Conservation (phyloP, 2,888 invertebrate genomes). For the Parelbella ahira region DNA sequence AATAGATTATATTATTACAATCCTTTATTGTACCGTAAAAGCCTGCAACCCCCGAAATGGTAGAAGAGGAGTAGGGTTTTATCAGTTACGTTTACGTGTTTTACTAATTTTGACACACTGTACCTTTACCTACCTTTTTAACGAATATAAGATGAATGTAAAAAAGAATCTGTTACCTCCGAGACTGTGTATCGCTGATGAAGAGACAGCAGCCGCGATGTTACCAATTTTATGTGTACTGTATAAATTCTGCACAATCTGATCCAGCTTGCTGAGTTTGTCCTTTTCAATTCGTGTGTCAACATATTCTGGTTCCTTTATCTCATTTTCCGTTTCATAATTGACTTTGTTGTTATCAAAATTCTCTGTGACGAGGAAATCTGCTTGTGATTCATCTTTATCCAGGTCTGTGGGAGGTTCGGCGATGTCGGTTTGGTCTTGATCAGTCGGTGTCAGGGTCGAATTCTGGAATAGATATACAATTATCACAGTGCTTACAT, state of each 20-base stretch:
- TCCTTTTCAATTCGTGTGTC: conserved; percentile 52
- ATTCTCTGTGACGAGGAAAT: conserved; percentile 4
- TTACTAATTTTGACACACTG: no score
- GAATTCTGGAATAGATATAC: conserved; percentile 66
- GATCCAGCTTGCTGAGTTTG: conserved; percentile 68
- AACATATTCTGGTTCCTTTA: conserved; percentile 24
- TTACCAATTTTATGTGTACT: conserved; percentile 66
- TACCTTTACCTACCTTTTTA: no score
- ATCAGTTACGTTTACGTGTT: no score
- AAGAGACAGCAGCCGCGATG: conserved; percentile 39
- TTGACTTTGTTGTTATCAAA: conserved; percentile 27
- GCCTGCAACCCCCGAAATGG: no score
- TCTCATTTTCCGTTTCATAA: conserved; percentile 35
- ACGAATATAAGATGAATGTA: no score
- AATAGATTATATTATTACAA: no score
- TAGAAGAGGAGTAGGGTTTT: no score
- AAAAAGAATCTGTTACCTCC: conserved; percentile 40
- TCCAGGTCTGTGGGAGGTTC: conserved; percentile 35
- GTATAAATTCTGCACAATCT: conserved; percentile 71
- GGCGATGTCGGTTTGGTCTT: conserved; percentile 40
- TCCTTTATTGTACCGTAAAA: no score
- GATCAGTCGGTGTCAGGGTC: conserved; percentile 51
- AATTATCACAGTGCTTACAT: no score
- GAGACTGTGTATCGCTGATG: conserved; percentile 40
- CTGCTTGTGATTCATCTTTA: conserved; percentile 16